A percentile compares a stretch with the other conserved stretches of the same genome.
phyloP scores from a whole-genome alignment of 2,113 vertebrate species.

The Hystrix brachyura region DNA sequence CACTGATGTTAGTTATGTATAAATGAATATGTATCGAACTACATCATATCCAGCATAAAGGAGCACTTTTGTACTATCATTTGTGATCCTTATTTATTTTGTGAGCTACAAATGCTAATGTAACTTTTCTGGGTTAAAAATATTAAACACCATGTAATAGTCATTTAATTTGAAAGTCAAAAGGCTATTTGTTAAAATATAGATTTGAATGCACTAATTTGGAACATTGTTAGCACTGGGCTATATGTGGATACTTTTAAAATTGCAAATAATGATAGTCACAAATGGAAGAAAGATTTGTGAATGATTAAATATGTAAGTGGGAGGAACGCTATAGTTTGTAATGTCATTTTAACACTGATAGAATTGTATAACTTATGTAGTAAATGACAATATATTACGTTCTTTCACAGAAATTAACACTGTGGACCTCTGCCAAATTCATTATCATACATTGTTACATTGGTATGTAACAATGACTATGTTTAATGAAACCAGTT shows the following conservation, averaged over 20 bases:
- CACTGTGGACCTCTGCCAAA: not conserved
- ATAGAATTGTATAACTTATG: not conserved
- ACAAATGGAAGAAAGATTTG: not conserved
- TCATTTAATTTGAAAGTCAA: slow-evolving; percentile 41
- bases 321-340: not conserved
- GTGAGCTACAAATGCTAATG: not conserved
- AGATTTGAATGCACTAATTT: slow-evolving; percentile 21
- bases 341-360: not conserved
- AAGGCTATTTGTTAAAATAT: slow-evolving; percentile 43
- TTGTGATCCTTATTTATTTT: slow-evolving; percentile 17
- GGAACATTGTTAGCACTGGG: not conserved
- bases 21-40: slow-evolving; percentile 35
- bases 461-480: not conserved
- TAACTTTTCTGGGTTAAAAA: slow-evolving; percentile 46
- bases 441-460: not conserved
- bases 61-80: not conserved
- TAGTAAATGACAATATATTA: not conserved
- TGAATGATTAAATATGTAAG: not conserved
- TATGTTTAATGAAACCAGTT: not conserved
- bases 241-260: not conserved
- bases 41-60: not conserved
- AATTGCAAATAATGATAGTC: not conserved
- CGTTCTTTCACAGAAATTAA: not conserved
- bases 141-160: not conserved
- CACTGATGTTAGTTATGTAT: slow-evolving; percentile 34